Evolutionary conservation across 1,140 invertebrate species (phyloP).

Genomic region (Marisa cornuarietis): DNA sequence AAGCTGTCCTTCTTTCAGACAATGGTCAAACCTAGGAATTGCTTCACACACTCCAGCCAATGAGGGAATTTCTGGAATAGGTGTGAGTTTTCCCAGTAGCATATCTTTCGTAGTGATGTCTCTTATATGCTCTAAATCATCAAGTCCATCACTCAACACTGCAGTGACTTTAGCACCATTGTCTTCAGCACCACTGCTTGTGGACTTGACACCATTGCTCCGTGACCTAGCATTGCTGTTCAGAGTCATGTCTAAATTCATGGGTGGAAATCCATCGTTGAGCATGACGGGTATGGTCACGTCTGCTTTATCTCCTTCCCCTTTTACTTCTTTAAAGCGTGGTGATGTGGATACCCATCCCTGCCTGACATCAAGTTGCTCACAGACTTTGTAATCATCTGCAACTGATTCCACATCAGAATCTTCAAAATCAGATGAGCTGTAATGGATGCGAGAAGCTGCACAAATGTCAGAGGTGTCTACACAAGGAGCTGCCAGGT

Average conservation of each 20-base stretch:
- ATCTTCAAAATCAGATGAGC: constrained; percentile 44
- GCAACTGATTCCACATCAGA: constrained; percentile 30
- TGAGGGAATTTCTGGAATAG: constrained; percentile 54
- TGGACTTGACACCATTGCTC: not conserved
- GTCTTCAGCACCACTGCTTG: not conserved
- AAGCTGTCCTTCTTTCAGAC: constrained; percentile 47
- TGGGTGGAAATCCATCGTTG: constrained; percentile 53
- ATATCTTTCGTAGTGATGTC: constrained; percentile 34
- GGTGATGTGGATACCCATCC: constrained; percentile 16
- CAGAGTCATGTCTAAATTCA: constrained; percentile 57
- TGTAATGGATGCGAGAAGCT: constrained; percentile 31
- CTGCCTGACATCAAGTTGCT: constrained; percentile 19
- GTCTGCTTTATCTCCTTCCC: not conserved
- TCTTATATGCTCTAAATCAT: constrained; percentile 23
- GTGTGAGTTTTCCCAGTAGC: constrained; percentile 43
- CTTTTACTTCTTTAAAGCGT: constrained; percentile 31
- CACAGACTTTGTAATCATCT: not conserved
- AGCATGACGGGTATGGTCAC: constrained; percentile 32
- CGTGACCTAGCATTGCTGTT: constrained; percentile 8
- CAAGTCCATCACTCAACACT: not conserved
- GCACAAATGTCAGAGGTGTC: constrained; percentile 52
- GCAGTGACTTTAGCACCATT: constrained; percentile 2
- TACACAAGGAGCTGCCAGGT: constrained; percentile 53
- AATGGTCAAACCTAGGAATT: constrained; percentile 49
- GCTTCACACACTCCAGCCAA: constrained; percentile 37